These are phyloP conservation scores for Tokudaia muenninki DNA, from an alignment of 2,797 vertebrate species.

Conservation along the genomic window DNA sequence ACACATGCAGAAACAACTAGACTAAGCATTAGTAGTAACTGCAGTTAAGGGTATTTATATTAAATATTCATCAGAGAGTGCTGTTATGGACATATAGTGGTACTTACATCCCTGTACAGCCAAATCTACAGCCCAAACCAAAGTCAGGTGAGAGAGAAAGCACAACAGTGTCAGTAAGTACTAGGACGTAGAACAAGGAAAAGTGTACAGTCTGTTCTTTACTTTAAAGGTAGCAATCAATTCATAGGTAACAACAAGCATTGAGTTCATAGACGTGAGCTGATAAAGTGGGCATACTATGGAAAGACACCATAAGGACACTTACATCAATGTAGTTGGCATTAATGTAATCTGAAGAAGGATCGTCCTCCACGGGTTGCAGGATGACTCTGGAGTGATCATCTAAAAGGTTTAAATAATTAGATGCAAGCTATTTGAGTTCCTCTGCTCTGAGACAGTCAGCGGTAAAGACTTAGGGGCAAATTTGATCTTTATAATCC, in stretches of 20 bases:
- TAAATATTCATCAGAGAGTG: constrained; percentile 90
- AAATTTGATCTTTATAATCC: not conserved
- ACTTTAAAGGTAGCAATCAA: constrained; percentile 92
- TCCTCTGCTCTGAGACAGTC: not conserved
- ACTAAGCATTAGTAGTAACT: constrained; percentile 88
- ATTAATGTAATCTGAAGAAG: constrained; percentile 99
- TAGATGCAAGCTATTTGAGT: constrained; percentile 53
- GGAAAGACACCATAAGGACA: constrained; percentile 88
- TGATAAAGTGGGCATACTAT: constrained; percentile 76
- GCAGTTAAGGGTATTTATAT: constrained; percentile 87
- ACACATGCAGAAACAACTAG: constrained; percentile 90
- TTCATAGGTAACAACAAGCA: constrained; percentile 93
- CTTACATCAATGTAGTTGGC: constrained; percentile 99
- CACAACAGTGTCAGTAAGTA: constrained; percentile 99
- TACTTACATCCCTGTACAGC: constrained; percentile 99
- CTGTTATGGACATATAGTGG: constrained; percentile 95
- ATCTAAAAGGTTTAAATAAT: constrained; percentile 89
- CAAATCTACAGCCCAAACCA: constrained; percentile 99
- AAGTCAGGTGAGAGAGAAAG: constrained; percentile 98
- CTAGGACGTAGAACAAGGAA: constrained; percentile 94
- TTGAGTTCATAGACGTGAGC: constrained; percentile 93
- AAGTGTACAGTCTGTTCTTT: constrained; percentile 92
- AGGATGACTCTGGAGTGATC: constrained; percentile 99
- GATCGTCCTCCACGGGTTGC: constrained; percentile 98
- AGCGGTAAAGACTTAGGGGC: not conserved